A percentile compares a stretch with the other conserved stretches of the same genome.
These are phyloP conservation scores for Mythimna loreyi DNA, from an alignment of 2,888 invertebrate genomes.

Conservation along the genomic window DNA sequence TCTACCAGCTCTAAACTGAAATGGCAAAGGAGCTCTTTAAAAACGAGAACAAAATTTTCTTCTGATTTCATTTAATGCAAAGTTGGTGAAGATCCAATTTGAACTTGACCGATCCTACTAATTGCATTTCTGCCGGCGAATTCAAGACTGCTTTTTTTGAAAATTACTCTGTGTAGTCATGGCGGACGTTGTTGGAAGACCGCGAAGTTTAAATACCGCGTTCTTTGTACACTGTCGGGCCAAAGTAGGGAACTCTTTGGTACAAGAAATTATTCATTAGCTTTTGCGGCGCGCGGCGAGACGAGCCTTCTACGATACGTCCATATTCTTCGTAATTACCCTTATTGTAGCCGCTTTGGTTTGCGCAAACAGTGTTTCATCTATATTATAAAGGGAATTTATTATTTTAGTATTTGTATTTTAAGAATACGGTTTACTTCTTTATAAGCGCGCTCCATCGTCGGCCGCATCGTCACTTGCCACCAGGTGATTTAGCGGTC, in stretches of 20 bases:
- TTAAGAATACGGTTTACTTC: no score
- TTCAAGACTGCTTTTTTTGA: conserved; percentile 47
- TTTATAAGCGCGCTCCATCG: no score
- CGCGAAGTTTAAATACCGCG: conserved; percentile 64
- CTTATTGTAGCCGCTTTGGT: conserved; percentile 25
- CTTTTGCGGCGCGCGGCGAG: conserved; percentile 58
- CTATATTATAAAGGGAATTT: no score
- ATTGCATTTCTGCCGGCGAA: conserved; percentile 56
- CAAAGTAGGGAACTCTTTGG: conserved; percentile 74
- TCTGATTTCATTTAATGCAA: conserved; percentile 52
- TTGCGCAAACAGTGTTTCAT: conserved; percentile 34
- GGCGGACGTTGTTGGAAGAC: conserved; percentile 39
- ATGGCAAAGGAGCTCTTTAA: conserved; percentile 15
- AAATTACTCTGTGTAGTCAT: conserved; percentile 44
- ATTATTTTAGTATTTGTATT: no score
- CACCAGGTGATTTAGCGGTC: no score
- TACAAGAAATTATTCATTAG: conserved; percentile 79
- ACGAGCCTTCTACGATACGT: conserved; percentile 49
- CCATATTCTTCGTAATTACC: conserved; percentile 55
- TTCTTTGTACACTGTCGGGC: conserved; percentile 67
- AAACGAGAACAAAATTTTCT: conserved; percentile 44
- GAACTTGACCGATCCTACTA: conserved; percentile 62
- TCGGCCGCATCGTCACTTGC: no score
- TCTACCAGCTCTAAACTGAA: conserved; percentile 31
- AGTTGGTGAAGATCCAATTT: conserved; percentile 60